Conservation (phyloP, 2,113 vertebrate species). For the Circaetus gallicus region DNA sequence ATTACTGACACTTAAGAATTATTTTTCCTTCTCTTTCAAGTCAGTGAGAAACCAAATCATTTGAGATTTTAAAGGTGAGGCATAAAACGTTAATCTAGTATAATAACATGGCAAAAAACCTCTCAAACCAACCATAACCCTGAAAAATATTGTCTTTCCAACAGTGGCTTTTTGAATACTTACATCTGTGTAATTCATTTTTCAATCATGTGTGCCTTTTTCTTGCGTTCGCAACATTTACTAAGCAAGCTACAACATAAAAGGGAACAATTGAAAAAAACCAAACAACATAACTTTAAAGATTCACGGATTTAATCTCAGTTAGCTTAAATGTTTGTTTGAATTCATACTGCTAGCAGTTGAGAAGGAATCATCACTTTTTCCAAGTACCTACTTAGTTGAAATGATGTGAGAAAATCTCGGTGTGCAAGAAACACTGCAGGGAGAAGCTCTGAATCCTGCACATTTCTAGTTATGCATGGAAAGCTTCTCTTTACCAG, state of each 20-base stretch:
- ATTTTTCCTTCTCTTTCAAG: conserved; percentile 34
- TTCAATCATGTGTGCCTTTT: neutral
- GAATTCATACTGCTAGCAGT: neutral
- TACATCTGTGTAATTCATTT: neutral
- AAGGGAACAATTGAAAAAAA: neutral
- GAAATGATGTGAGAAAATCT: neutral
- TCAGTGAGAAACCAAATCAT: conserved; percentile 29
- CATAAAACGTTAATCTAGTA: neutral
- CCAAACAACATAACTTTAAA: neutral
- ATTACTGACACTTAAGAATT: conserved; percentile 23
- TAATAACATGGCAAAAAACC: neutral
- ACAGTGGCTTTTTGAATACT: conserved; percentile 13
- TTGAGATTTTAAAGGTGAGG: conserved; percentile 20
- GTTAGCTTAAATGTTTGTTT: neutral
- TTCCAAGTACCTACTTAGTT: neutral
- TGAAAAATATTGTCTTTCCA: conserved; percentile 4
- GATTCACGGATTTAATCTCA: neutral
- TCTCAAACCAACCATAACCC: neutral
- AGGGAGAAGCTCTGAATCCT: neutral
- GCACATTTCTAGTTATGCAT: neutral
- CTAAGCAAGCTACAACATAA: neutral
- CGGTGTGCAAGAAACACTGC: neutral
- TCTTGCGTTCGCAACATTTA: neutral
- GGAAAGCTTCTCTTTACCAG: neutral
- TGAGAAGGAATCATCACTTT: neutral